Conservation (phyloP, 1,140 invertebrate genomes). For the Drosophila miranda region DNA sequence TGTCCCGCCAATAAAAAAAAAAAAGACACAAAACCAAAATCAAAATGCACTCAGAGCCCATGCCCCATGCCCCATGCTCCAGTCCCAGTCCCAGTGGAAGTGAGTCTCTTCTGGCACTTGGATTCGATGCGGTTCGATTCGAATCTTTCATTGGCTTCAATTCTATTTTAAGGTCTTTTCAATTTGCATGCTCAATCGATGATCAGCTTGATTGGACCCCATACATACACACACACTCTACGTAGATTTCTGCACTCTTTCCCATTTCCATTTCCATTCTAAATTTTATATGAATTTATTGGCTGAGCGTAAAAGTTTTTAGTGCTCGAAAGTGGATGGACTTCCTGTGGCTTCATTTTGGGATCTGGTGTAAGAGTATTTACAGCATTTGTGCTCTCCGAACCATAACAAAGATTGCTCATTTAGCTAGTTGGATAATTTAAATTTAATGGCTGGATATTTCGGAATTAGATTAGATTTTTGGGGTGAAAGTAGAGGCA, state of each 20-base stretch:
- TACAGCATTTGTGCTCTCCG: slow-evolving; percentile 11
- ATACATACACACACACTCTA: background rate
- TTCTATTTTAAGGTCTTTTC: slow-evolving; percentile 79
- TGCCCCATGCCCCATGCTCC: background rate
- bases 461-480: slow-evolving; percentile 14
- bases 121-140: slow-evolving; percentile 31
- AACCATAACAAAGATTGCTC: slow-evolving; percentile 50
- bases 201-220: slow-evolving; percentile 45
- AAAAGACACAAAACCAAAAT: slow-evolving; percentile 24
- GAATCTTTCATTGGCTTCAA: slow-evolving; percentile 68
- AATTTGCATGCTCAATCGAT: slow-evolving; percentile 67
- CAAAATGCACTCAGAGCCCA: slow-evolving; percentile 52
- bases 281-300: slow-evolving; percentile 67
- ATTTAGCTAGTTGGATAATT: slow-evolving; percentile 29
- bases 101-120: no score
- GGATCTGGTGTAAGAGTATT: slow-evolving; percentile 28
- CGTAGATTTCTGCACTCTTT: slow-evolving; percentile 36
- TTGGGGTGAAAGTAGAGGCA: slow-evolving; percentile 2
- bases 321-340: slow-evolving; percentile 42
- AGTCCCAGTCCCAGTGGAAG: no score
- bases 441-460: slow-evolving; percentile 1
- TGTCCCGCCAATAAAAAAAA: slow-evolving; percentile 32
- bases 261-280: slow-evolving; percentile 17
- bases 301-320: slow-evolving; percentile 43
- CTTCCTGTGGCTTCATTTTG: slow-evolving; percentile 50